Base-by-base conservation (phyloP, 2,797 vertebrate genomes). In the Pyrrhura leucotis region DNA sequence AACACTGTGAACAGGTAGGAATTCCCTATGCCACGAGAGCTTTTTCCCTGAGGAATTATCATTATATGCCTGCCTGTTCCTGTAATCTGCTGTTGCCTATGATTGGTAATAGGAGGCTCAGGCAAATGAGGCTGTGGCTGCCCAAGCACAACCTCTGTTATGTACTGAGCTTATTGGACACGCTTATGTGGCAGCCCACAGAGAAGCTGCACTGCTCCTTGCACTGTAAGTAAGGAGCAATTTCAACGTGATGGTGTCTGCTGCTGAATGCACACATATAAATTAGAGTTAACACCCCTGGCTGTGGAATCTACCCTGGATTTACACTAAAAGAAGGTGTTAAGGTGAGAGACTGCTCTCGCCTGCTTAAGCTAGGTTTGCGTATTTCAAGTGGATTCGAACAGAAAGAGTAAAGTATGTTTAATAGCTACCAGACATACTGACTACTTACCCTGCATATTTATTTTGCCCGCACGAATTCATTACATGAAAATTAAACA, bases 361-460 rank as follows among this genome's bases (percentile, higher is more conserved):
- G 39, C 58, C 71, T 74, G 35, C 63, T 74, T 18, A 56, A 89
- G 51, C 33, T 65, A 11, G 53, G 76, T 54, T 66, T 17, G 13
- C 0, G 0, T 82, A 42, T 68, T 88, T 76, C 59, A 54, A 54
- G 21, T 25, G 67, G 72, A 23, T 61, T 21, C 2, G 22, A 79
- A 39, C 31, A 48, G 42, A 56, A 63, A 53, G 50, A 65, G 44
- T 31, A 87, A 69, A 87, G 65, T 10, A 39, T 44, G 14, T 71
- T 65, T 78, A 84, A 71, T 35, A 74, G 63, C 92, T 76, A 20
- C 42, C 16, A 81, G 71, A 58, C 80, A 29, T 14, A 35, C 54
- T 33, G 63, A 48, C 85, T 93, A 75, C 85, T 91, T 79, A 84
- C 23, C n/a, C 82, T 45, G 68, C 40, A 15, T 96, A 77, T 95